phyloP scores from a whole-genome alignment of 2,797 vertebrate genomes.

The Pyrocephalus nanus region DNA sequence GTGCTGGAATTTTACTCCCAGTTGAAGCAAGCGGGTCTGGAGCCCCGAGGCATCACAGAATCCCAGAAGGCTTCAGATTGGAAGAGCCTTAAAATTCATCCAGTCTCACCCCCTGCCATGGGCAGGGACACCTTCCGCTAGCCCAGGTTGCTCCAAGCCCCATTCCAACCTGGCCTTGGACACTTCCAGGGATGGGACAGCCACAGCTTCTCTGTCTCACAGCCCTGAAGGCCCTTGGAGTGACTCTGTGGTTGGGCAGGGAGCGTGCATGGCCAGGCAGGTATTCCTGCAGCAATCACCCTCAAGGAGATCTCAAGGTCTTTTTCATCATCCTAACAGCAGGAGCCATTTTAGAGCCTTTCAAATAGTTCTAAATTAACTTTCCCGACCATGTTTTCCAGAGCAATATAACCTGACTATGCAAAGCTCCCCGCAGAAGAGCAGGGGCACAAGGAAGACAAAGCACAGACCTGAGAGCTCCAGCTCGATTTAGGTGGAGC shows the following conservation, averaged over 20 bases:
- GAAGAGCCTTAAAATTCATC: background rate
- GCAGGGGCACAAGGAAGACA: background rate
- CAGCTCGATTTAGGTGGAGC: background rate
- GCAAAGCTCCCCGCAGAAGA: background rate
- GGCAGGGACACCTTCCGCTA: background rate
- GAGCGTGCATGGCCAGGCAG: background rate
- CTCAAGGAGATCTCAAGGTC: background rate
- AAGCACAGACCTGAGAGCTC: background rate
- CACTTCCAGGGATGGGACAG: background rate
- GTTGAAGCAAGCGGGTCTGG: background rate
- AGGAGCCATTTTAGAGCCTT: background rate
- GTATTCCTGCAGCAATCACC: background rate
- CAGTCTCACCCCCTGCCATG: accelerated
- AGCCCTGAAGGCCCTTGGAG: background rate
- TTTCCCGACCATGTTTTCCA: background rate
- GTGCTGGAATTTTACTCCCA: background rate
- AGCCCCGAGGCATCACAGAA: background rate
- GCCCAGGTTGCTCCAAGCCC: background rate
- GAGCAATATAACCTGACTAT: background rate
- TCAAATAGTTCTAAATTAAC: background rate
- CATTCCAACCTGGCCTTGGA: accelerated
- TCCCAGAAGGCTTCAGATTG: background rate
- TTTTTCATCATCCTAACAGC: background rate
- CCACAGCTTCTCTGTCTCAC: background rate
- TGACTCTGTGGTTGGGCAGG: too few relatives aligned